These are phyloP conservation scores for Monodelphis domestica DNA, from an alignment of 2,797 vertebrate species.

Conservation along the genomic window DNA sequence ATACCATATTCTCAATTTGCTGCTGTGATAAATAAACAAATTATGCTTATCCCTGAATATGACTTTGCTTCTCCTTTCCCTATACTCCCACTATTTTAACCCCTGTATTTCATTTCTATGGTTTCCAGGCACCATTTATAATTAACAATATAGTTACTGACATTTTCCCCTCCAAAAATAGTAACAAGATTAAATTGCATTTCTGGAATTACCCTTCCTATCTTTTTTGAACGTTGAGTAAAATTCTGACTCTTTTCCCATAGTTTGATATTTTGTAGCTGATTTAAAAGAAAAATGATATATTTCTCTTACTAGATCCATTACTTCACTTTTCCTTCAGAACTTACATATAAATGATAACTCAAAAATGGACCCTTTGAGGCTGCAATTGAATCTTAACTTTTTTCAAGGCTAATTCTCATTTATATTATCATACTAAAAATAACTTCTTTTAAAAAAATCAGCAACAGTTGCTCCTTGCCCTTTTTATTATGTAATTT, in stretches of 20 bases:
- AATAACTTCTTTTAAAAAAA: conserved; percentile 54
- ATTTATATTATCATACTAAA: conserved; percentile 45
- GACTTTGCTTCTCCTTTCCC: background rate
- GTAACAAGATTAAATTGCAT: conserved; percentile 1
- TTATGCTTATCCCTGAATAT: conserved; percentile 58
- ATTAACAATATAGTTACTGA: conserved; percentile 24
- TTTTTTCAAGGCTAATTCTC: conserved; percentile 52
- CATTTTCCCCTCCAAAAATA: conserved; percentile 45
- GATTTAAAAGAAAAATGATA: conserved; percentile 44
- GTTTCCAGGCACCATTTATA: conserved; percentile 8
- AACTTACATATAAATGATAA: conserved; percentile 28
- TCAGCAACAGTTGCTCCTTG: conserved; percentile 29
- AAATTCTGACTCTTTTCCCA: background rate
- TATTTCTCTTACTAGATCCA: conserved; percentile 50
- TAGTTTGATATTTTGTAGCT: conserved; percentile 33
- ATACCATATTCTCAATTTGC: background rate
- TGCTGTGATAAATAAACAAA: conserved; percentile 48
- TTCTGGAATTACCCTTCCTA: background rate
- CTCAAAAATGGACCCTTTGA: background rate
- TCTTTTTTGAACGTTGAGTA: conserved; percentile 15
- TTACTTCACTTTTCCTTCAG: background rate
- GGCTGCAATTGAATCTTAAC: background rate
- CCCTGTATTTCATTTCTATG: conserved; percentile 11
- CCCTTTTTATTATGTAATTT: conserved; percentile 43
- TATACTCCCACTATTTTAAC: background rate